Evolutionary conservation across 2,797 vertebrate genomes (phyloP).

Genomic region (Heliangelus exortis): DNA sequence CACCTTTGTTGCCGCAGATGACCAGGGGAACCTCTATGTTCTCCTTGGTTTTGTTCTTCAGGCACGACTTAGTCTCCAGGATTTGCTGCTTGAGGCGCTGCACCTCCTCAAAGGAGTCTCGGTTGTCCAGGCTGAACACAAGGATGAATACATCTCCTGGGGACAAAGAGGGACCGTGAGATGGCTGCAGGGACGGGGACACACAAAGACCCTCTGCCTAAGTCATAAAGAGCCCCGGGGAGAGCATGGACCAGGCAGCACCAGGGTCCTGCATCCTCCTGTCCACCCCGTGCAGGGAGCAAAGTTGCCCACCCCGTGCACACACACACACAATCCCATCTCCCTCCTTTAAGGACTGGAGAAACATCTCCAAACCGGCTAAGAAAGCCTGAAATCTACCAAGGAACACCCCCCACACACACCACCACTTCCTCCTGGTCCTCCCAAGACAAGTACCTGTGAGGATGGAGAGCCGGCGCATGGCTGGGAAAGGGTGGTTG

Average conservation of each 20-base stretch:
- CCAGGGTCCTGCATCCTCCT: not conserved
- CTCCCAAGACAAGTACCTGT: constrained; percentile 83
- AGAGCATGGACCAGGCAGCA: not conserved
- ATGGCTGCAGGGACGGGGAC: not conserved
- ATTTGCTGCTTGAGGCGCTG: constrained; percentile 95
- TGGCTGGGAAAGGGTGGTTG: constrained; percentile 96
- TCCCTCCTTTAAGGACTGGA: not conserved
- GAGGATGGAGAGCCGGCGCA: constrained; percentile 96
- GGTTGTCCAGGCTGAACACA: constrained; percentile 95
- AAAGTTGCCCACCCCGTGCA: not conserved
- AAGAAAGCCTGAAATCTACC: not conserved
- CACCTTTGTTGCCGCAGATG: constrained; percentile 96
- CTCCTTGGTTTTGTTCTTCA: constrained; percentile 96
- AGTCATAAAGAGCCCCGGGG: not conserved
- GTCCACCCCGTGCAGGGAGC: not conserved
- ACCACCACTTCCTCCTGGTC: not conserved
- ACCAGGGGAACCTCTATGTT: constrained; percentile 92
- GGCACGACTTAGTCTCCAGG: constrained; percentile 94
- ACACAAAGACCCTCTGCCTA: not conserved
- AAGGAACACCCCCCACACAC: too few species aligned
- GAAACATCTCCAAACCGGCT: not conserved
- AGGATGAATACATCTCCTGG: constrained; percentile 96
- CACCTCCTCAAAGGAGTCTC: constrained; percentile 96
- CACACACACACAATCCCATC: not conserved
- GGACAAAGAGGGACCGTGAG: not conserved